These are phyloP conservation scores for Pangasius krempfi DNA, from an alignment of 2,797 vertebrate genomes.

Conservation along the genomic window DNA sequence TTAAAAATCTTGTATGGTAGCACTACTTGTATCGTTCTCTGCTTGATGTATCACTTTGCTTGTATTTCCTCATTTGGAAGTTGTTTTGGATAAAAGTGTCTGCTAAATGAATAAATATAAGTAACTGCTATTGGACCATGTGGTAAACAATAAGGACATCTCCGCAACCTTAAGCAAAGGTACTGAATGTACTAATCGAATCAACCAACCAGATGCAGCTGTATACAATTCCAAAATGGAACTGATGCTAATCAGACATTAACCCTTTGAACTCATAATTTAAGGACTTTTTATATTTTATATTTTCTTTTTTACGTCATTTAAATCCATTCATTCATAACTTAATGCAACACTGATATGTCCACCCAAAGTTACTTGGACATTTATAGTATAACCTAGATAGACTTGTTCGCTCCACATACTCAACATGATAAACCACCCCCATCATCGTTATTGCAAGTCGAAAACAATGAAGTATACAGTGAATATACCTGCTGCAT, in stretches of 20 bases:
- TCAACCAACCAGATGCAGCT: background rate
- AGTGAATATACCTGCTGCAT: slow-evolving; percentile 9
- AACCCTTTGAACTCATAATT: background rate
- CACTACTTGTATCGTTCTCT: too few species aligned
- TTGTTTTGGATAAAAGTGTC: too few species aligned
- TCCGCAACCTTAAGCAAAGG: background rate
- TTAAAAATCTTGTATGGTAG: too few species aligned
- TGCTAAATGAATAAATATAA: too few species aligned
- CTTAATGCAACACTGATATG: background rate
- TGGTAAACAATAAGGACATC: background rate
- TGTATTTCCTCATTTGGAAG: too few species aligned
- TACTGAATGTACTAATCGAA: background rate
- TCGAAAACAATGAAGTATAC: background rate
- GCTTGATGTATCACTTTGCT: too few species aligned
- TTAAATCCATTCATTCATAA: background rate
- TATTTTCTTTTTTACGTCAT: background rate
- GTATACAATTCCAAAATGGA: background rate
- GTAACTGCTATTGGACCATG: too few species aligned
- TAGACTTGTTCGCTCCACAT: background rate
- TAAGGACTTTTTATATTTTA: background rate
- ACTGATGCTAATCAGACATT: background rate
- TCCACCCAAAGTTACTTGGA: background rate
- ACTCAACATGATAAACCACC: background rate
- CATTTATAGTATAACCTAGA: background rate
- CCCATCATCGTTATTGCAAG: background rate